Evolutionary conservation across 1,140 invertebrate species (phyloP).

Genomic region (Lepidotrigona ventralis): DNA sequence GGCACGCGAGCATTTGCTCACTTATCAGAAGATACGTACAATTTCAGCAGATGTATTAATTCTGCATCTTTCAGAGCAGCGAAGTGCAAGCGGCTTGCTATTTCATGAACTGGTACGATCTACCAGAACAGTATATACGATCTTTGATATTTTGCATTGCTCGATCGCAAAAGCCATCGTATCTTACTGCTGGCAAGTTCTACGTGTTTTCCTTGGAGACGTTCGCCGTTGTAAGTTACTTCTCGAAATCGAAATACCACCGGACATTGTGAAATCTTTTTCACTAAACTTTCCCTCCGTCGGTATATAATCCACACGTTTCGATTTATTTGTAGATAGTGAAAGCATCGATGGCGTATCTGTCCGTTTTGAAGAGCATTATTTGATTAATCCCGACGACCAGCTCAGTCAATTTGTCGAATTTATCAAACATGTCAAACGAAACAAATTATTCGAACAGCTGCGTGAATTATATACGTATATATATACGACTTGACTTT

Average conservation of each 20-base stretch:
- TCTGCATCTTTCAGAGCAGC: conserved; percentile 30
- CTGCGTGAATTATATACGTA: not conserved
- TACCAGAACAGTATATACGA: conserved; percentile 16
- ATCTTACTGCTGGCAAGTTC: conserved; percentile 54
- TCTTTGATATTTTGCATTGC: conserved; percentile 52
- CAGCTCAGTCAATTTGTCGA: not conserved
- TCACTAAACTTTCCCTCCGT: not conserved
- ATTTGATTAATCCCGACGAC: not conserved
- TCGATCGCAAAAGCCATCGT: conserved; percentile 49
- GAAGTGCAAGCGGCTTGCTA: conserved; percentile 37
- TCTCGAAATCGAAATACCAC: not conserved
- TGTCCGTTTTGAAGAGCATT: conserved; percentile 42
- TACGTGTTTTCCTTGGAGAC: conserved; percentile 60
- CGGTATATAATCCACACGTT: not conserved
- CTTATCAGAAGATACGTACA: no score
- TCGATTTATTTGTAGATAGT: conserved; percentile 40
- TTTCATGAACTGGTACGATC: conserved; percentile 47
- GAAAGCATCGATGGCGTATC: conserved; percentile 54
- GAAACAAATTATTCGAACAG: not conserved
- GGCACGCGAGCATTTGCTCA: not conserved
- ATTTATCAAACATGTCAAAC: not conserved
- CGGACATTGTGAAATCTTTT: not conserved
- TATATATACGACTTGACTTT: not conserved
- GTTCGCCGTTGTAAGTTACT: conserved; percentile 44
- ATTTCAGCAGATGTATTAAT: not conserved